Evolutionary conservation across 1,140 invertebrate genomes (phyloP), one percentile per base, ranked within the genome.

Genomic region (Drosophila repleta): DNA sequence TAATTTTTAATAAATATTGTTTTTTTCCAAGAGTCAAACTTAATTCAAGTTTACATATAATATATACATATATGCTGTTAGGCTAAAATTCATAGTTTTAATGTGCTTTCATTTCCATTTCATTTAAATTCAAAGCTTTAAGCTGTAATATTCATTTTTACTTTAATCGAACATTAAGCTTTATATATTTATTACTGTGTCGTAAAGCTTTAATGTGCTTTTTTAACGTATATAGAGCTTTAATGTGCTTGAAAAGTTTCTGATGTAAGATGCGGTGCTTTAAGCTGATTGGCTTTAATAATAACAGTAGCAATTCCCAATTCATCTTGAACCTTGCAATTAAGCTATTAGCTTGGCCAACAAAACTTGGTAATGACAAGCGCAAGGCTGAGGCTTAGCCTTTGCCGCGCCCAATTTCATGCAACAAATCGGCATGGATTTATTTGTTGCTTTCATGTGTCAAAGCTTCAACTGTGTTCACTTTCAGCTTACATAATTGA

Each of bases 401-500:
- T n/a, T 48, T n/a, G 20, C 5, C 21, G 1, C 2, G 26, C 15
- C n/a, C n/a, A 17, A 17, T 43, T 29, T 70, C 18, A 26, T 43
- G 57, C 26, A 18, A 52, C 18, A 57, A 71, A 64, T 43, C 60
- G 26, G 24, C 17, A 41, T 46, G 61, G 48, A 48, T 64, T 60
- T 66, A 63, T 58, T 53, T 58, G 41, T 74, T 70, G 15, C 60
- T 57, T 32, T 53, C 55, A 29, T 5, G 4, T 55, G 64, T 66
- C 61, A 76, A 52, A 10, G 6, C 55, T 53, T 67, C 60, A 51
- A 53, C 32, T 13, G 13, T 35, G 45, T 26, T 35, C 49, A 51
- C 37, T 52, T 56, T 53, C 55, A 58, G 49, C 48, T 70, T 61
- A 39, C 26, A 67, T 60, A 81, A 85, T 81, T 81, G 77, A 77